Evolutionary conservation across 2,888 invertebrate genomes (phyloP).

Genomic region (Gnatocerus cornutus): DNA sequence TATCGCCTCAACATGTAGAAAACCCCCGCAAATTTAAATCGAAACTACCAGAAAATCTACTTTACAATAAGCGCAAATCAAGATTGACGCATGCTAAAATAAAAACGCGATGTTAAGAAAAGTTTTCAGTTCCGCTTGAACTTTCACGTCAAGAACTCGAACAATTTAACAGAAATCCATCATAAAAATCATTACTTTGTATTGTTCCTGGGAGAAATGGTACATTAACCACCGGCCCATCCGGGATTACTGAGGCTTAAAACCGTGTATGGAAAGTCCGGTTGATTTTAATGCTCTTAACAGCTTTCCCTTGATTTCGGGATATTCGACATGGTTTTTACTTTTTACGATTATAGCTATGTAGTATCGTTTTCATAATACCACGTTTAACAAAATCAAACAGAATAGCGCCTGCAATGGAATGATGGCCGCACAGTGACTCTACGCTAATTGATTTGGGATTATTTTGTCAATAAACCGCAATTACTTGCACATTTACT

Average conservation of each 20-base stretch:
- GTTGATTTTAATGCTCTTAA: slow-evolving; percentile 45
- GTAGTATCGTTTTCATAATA: slow-evolving; percentile 30
- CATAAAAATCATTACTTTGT: slow-evolving; percentile 18
- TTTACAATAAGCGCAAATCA: too few relatives aligned
- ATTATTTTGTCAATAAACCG: slow-evolving; percentile 27
- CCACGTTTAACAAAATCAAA: slow-evolving; percentile 15
- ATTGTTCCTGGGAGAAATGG: slow-evolving; percentile 28
- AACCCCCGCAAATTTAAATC: background rate
- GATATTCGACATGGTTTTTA: slow-evolving; percentile 46
- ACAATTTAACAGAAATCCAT: too few relatives aligned
- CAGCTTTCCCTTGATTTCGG: slow-evolving; percentile 41
- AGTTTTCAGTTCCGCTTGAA: too few relatives aligned
- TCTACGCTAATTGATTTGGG: slow-evolving; percentile 25
- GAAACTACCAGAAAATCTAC: background rate
- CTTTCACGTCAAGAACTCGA: too few relatives aligned
- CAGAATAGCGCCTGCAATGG: background rate
- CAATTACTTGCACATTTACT: slow-evolving; percentile 21
- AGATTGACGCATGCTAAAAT: too few relatives aligned
- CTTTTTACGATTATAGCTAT: slow-evolving; percentile 42
- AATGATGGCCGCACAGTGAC: slow-evolving; percentile 6
- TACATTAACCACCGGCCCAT: slow-evolving; percentile 32
- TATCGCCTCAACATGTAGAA: slow-evolving; percentile 6
- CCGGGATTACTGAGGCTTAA: slow-evolving; percentile 44
- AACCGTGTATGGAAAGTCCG: slow-evolving; percentile 34
- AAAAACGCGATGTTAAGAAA: too few relatives aligned